Evolutionary conservation across 2,797 vertebrate species (phyloP).

Genomic region (Gallinago stenura): DNA sequence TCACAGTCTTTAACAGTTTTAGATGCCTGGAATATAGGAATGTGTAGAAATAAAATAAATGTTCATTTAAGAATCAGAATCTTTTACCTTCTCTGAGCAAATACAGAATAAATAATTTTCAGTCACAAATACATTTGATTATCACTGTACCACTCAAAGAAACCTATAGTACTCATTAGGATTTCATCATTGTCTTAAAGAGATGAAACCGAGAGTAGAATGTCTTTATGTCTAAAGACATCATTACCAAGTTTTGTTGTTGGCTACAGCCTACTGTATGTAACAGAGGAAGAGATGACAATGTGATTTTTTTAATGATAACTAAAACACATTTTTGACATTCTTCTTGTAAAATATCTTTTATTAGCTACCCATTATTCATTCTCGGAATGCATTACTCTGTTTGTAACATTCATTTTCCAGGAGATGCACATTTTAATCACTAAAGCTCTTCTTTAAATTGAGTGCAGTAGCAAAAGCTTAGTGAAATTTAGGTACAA

Average conservation of each 20-base stretch:
- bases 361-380: conserved; percentile 64
- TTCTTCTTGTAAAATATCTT: conserved; percentile 17
- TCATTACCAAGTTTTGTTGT: not conserved
- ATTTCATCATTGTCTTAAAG: conserved; percentile 61
- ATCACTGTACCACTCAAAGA: conserved; percentile 53
- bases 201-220: conserved; percentile 10
- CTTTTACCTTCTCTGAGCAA: conserved; percentile 9
- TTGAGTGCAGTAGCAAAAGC: not conserved
- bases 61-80: conserved; percentile 54
- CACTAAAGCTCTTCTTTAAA: conserved; percentile 9
- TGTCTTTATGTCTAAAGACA: conserved; percentile 50
- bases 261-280: conserved; percentile 2
- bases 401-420: not conserved
- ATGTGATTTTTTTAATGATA: conserved; percentile 59
- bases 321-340: conserved; percentile 25
- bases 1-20: not conserved
- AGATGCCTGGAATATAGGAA: not conserved
- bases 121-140: conserved; percentile 65
- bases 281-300: conserved; percentile 28
- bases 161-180: conserved; percentile 57
- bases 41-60: conserved; percentile 31
- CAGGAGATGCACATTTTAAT: not conserved
- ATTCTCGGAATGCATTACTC: not conserved
- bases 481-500: conserved; percentile 39
- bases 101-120: conserved; percentile 56